Percentiles rank a stretch among this genome's conserved stretches.
Conservation (phyloP, 2,797 vertebrate genomes). For the Sebastes iracundus region DNA sequence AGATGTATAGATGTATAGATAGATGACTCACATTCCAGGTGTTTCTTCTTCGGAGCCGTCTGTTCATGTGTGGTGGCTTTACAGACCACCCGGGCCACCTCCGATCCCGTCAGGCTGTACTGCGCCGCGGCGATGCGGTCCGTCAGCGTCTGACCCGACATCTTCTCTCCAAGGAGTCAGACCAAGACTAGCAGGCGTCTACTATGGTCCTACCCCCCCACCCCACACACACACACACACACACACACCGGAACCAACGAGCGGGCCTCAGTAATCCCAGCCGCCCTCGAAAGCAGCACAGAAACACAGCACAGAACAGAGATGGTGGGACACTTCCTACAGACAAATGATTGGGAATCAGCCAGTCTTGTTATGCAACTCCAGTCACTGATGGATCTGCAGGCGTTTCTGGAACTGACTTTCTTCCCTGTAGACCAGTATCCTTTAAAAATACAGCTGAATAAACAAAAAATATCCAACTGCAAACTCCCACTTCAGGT, state of each 20-base stretch:
- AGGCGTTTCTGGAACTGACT: slow-evolving; percentile 34
- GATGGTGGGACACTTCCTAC: not conserved
- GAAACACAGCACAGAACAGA: not conserved
- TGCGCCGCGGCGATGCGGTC: slow-evolving; percentile 99
- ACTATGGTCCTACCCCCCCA: slow-evolving; percentile 61
- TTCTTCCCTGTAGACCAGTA: not conserved
- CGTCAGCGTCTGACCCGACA: slow-evolving; percentile 99
- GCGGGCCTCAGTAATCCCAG: slow-evolving; percentile 54
- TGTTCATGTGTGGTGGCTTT: slow-evolving; percentile 99
- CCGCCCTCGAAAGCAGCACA: slow-evolving; percentile 38
- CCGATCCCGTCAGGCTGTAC: slow-evolving; percentile 97
- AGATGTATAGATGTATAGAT: not conserved
- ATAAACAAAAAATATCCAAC: not conserved
- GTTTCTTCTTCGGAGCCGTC: slow-evolving; percentile 98
- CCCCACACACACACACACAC: not conserved
- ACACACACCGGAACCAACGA: not conserved
- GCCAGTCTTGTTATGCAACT: too few species aligned
- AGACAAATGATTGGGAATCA: not conserved
- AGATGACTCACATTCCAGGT: slow-evolving; percentile 96
- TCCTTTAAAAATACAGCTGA: not conserved
- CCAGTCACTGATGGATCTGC: slow-evolving; percentile 7
- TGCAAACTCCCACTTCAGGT: not conserved
- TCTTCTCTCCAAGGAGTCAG: slow-evolving; percentile 81
- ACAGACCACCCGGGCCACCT: slow-evolving; percentile 95
- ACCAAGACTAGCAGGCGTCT: slow-evolving; percentile 59